phyloP scores from a whole-genome alignment of 2,797 vertebrate species.

The Sebastes vulpes region DNA sequence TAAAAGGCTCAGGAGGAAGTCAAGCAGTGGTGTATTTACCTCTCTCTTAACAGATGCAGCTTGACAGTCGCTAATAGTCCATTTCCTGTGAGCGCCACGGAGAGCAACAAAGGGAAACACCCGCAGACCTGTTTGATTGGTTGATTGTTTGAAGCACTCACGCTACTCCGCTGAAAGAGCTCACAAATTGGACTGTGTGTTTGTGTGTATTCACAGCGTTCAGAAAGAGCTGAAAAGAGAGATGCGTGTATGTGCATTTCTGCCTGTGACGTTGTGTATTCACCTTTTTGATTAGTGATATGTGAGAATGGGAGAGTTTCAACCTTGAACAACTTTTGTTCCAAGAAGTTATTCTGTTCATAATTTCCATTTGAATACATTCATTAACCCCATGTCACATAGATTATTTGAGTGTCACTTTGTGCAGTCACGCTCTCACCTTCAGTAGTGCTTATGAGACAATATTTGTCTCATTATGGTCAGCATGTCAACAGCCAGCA shows the following conservation, averaged over 20 bases:
- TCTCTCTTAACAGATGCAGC: not conserved
- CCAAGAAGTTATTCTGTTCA: not conserved
- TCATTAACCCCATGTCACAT: not conserved
- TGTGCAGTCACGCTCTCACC: not conserved
- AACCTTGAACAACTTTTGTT: not conserved
- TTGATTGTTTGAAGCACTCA: not conserved
- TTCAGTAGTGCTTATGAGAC: not conserved
- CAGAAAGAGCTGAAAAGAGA: not conserved
- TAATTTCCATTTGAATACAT: not conserved
- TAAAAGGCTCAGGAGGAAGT: not conserved
- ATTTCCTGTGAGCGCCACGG: not conserved
- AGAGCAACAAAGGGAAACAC: not conserved
- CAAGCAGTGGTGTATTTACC: not conserved
- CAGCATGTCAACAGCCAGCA: slow-evolving; percentile 1
- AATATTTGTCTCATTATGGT: not conserved
- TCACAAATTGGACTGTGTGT: not conserved
- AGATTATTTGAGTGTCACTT: not conserved
- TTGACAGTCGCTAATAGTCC: not conserved
- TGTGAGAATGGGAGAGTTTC: not conserved
- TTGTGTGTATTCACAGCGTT: not conserved
- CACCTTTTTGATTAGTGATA: not conserved
- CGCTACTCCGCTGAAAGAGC: not conserved
- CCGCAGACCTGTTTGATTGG: not conserved
- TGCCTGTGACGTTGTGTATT: not conserved
- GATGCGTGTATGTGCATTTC: not conserved